These are phyloP conservation scores for Solenopsis invicta DNA, from an alignment of 1,140 invertebrate genomes.

Conservation along the genomic window DNA sequence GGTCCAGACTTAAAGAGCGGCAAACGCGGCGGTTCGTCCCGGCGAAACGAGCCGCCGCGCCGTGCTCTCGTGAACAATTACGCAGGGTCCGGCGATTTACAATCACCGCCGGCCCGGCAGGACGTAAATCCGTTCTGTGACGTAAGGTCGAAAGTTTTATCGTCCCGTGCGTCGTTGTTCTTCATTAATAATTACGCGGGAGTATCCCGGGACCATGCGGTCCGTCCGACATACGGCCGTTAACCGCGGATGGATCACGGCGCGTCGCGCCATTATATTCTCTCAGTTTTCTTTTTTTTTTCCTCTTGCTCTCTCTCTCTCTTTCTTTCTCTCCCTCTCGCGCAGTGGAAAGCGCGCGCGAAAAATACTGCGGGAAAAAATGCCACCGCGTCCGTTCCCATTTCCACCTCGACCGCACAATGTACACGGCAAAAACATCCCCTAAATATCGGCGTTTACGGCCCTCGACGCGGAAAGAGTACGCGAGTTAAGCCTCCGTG, in stretches of 20 bases:
- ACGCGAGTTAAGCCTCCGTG: constrained; percentile 75
- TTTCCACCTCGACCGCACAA: constrained; percentile 66
- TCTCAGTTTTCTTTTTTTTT: not conserved
- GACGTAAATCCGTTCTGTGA: constrained; percentile 62
- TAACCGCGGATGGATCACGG: constrained; percentile 55
- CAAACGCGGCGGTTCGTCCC: constrained; percentile 32
- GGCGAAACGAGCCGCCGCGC: constrained; percentile 31
- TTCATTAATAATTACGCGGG: constrained; percentile 66
- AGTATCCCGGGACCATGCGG: not conserved
- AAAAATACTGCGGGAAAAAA: constrained; percentile 63
- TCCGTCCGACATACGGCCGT: constrained; percentile 24
- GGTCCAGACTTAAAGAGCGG: constrained; percentile 42
- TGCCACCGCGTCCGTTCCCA: constrained; percentile 56
- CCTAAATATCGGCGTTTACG: constrained; percentile 80
- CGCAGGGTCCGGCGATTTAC: constrained; percentile 61
- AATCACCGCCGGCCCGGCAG: constrained; percentile 50
- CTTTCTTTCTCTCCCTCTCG: not conserved
- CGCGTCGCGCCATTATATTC: constrained; percentile 49
- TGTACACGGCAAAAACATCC: constrained; percentile 71
- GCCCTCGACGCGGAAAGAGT: constrained; percentile 59
- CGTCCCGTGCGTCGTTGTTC: constrained; percentile 57
- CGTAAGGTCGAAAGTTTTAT: constrained; percentile 68
- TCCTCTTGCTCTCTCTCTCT: not conserved
- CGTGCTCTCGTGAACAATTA: constrained; percentile 53
- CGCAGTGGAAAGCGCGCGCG: constrained; percentile 51